Conservation (phyloP, 2,888 invertebrate species). For the Pegoplata infirma region DNA sequence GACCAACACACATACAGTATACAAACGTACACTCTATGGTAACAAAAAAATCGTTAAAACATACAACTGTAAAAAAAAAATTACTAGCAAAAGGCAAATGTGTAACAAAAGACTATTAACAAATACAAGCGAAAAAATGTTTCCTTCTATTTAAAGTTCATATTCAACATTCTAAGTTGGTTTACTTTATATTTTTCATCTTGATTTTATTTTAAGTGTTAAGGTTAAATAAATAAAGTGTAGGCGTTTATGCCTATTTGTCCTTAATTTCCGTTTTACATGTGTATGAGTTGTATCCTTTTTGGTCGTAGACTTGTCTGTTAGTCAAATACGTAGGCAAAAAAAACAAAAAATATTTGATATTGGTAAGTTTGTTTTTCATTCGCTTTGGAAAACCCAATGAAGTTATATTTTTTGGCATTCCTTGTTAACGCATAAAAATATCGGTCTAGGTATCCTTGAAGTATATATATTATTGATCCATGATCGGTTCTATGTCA, state of each 20-base stretch:
- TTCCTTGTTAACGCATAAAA: too few relatives aligned
- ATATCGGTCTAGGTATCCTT: too few relatives aligned
- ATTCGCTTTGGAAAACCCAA: too few relatives aligned
- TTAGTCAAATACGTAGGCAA: too few relatives aligned
- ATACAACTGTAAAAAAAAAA: background rate
- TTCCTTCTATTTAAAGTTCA: conserved; percentile 1
- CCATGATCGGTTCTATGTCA: too few relatives aligned
- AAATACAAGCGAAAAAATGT: background rate
- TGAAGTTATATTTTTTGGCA: too few relatives aligned
- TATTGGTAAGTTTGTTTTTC: too few relatives aligned
- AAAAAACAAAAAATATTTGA: too few relatives aligned
- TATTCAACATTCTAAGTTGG: background rate
- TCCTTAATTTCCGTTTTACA: conserved; percentile 34
- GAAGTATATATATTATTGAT: too few relatives aligned
- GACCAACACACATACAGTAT: conserved; percentile 5
- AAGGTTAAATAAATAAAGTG: conserved; percentile 39
- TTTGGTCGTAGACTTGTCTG: background rate
- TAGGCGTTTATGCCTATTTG: conserved; percentile 44
- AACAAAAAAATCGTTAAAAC: conserved; percentile 22
- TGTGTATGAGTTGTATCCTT: background rate
- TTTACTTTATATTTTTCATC: background rate
- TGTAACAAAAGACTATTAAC: conserved; percentile 31
- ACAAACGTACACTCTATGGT: conserved; percentile 2
- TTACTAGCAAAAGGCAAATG: conserved; percentile 34
- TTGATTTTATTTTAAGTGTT: background rate